Conservation (phyloP, 2,113 vertebrate species). For the Oriolus oriolus region DNA sequence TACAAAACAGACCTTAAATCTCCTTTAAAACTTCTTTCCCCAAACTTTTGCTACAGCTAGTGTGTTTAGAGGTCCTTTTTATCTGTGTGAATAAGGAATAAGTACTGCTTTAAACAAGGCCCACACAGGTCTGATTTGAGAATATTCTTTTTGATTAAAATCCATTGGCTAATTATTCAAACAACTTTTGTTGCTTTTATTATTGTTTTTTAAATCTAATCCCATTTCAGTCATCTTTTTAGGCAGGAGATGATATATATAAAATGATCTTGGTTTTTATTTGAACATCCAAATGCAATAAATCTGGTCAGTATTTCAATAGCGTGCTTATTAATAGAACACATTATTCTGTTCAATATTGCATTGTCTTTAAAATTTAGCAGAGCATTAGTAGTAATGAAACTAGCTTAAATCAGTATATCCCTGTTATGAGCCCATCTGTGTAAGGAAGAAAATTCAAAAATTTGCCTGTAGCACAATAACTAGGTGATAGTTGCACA, state of each 20-base stretch:
- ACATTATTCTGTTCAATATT: slow-evolving; percentile 77
- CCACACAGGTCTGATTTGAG: neutral
- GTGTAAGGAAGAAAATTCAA: slow-evolving; percentile 26
- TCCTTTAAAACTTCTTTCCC: neutral
- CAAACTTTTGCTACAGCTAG: neutral
- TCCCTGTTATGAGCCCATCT: slow-evolving; percentile 62
- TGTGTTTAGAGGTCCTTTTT: neutral
- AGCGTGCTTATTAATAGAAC: slow-evolving; percentile 74
- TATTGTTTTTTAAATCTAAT: slow-evolving; percentile 62
- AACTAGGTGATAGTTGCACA: neutral
- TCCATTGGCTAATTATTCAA: slow-evolving; percentile 67
- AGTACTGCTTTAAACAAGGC: neutral
- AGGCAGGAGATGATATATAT: slow-evolving; percentile 67
- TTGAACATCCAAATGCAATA: slow-evolving; percentile 72
- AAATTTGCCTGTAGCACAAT: slow-evolving; percentile 29
- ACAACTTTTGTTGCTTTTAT: slow-evolving; percentile 61
- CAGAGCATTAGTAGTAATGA: slow-evolving; percentile 74
- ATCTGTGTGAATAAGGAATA: neutral
- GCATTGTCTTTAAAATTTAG: slow-evolving; percentile 78
- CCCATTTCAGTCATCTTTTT: slow-evolving; percentile 58
- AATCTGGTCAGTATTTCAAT: slow-evolving; percentile 71
- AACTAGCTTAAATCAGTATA: slow-evolving; percentile 73
- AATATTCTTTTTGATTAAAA: slow-evolving; percentile 43
- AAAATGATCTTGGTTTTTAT: slow-evolving; percentile 70
- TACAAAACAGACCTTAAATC: slow-evolving; percentile 51